Evolutionary conservation across 2,797 vertebrate species (phyloP).

Genomic region (Loriculus beryllinus): DNA sequence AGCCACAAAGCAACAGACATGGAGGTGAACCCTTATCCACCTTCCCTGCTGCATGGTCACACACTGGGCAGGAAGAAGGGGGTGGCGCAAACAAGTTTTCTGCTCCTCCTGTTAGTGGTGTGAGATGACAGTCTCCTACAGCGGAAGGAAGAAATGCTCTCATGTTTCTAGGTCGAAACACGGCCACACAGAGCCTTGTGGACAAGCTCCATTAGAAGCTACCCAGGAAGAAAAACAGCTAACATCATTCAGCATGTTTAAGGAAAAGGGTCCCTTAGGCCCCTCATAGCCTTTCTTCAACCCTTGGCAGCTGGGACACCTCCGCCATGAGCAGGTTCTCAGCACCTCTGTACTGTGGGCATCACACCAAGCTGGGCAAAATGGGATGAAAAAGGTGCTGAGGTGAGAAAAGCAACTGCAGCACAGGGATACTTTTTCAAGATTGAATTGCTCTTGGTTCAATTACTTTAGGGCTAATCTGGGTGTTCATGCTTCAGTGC

Average conservation of each 20-base stretch:
- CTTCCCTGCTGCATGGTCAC: neutral
- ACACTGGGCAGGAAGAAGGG: neutral
- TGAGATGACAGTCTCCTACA: rapidly evolving
- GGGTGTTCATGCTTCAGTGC: neutral
- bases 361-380: neutral
- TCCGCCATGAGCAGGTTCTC: neutral
- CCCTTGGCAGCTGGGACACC: neutral
- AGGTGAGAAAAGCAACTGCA: neutral
- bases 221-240: rapidly evolving
- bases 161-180: neutral
- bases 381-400: neutral
- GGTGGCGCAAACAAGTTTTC: neutral
- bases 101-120: neutral
- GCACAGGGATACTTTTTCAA: neutral
- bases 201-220: neutral
- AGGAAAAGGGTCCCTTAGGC: neutral
- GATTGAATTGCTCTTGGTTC: neutral
- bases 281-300: neutral
- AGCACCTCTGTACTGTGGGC: neutral
- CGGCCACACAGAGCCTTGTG: rapidly evolving
- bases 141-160: neutral
- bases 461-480: neutral
- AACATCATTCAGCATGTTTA: neutral
- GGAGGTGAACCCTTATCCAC: neutral
- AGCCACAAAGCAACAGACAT: neutral